Conservation (phyloP, 1,140 invertebrate genomes). For the Drosophila murphyi region DNA sequence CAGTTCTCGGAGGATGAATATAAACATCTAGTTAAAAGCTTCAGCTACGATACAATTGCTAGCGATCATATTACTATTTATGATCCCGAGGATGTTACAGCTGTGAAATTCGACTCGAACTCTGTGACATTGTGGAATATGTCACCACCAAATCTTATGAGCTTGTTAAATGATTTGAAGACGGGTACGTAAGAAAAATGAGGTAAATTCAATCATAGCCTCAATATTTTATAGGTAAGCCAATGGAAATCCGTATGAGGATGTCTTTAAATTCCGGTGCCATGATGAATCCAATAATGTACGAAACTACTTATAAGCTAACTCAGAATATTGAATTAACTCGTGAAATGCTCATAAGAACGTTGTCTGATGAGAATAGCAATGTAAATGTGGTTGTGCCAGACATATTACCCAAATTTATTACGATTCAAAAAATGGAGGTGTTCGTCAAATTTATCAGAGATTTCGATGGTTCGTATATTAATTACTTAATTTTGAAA, state of each 20-base stretch:
- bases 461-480: conserved; percentile 55
- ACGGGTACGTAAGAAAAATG: conserved; percentile 77
- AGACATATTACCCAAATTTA: conserved; percentile 91
- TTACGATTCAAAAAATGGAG: conserved; percentile 87
- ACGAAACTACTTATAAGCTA: conserved; percentile 50
- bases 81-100: conserved; percentile 92
- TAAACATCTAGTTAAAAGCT: conserved; percentile 36
- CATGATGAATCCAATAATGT: conserved; percentile 23
- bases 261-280: conserved; percentile 42
- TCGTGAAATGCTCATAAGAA: conserved; percentile 86
- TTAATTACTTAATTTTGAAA: neutral
- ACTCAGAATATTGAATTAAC: conserved; percentile 36
- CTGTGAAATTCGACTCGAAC: conserved; percentile 91
- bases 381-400: conserved; percentile 84
- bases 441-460: conserved; percentile 46
- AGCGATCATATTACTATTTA: conserved; percentile 95
- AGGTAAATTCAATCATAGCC: neutral
- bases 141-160: conserved; percentile 93
- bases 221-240: conserved; percentile 20
- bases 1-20: conserved; percentile 49
- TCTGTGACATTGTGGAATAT: conserved; percentile 96
- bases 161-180: conserved; percentile 85
- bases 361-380: conserved; percentile 85
- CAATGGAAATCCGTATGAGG: conserved; percentile 47
- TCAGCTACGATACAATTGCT: conserved; percentile 86